Conservation (phyloP, 2,797 vertebrate species). For the Cossypha heuglini region DNA sequence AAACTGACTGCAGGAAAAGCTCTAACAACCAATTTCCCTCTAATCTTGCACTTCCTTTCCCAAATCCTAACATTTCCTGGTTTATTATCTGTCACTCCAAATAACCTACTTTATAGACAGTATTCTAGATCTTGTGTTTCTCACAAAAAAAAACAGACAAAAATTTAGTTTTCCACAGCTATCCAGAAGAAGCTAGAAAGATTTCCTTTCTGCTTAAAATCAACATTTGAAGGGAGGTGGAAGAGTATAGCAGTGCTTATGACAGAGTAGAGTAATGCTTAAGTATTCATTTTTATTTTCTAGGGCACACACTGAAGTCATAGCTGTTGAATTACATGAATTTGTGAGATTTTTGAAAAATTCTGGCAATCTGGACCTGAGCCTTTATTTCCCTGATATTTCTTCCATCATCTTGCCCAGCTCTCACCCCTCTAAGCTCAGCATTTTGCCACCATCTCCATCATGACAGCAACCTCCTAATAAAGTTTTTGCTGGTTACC, state of each 20-base stretch:
- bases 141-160: neutral
- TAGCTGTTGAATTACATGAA: neutral
- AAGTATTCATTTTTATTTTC: neutral
- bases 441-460: neutral
- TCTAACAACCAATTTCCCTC: neutral
- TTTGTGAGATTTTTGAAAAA: neutral
- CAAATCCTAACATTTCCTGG: neutral
- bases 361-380: neutral
- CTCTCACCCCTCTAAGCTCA: neutral
- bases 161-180: neutral
- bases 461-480: neutral
- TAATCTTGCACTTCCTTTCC: neutral
- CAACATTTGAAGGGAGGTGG: rapidly evolving
- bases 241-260: neutral
- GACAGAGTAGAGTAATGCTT: neutral
- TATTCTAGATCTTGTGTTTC: neutral
- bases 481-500: neutral
- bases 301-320: neutral
- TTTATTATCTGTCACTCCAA: neutral
- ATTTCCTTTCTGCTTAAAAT: neutral
- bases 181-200: neutral
- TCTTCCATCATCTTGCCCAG: neutral
- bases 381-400: neutral
- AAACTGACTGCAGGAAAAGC: neutral
- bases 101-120: neutral